These are phyloP conservation scores for Gallirallus australis DNA, from an alignment of 2,797 vertebrate species.

Conservation along the genomic window DNA sequence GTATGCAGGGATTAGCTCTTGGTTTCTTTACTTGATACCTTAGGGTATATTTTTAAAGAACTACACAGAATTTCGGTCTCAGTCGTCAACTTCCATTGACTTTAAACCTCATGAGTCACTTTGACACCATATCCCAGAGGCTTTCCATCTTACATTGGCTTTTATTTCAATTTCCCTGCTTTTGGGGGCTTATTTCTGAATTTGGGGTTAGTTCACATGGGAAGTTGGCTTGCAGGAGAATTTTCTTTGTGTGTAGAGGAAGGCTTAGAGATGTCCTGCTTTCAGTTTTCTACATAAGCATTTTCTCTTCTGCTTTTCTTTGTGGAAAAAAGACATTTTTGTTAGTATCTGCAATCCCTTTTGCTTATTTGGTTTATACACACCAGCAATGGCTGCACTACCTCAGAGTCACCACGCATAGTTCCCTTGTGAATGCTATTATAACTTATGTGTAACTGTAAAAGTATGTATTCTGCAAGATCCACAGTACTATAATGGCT, in stretches of 20 bases:
- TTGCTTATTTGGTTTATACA: background rate
- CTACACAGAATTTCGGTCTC: constrained; percentile 24
- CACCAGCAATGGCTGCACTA: background rate
- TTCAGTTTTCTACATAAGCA: background rate
- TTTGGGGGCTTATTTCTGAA: constrained; percentile 2
- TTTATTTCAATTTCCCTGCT: constrained; percentile 40
- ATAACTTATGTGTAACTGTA: background rate
- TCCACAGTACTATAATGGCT: background rate
- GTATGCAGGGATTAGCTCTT: constrained; percentile 49
- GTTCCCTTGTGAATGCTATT: background rate
- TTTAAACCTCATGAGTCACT: constrained; percentile 69
- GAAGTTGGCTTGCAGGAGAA: background rate
- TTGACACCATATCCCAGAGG: constrained; percentile 61
- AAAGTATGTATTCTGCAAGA: background rate
- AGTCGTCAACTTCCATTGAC: constrained; percentile 66
- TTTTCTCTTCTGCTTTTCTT: background rate
- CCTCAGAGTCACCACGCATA: background rate
- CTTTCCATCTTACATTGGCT: constrained; percentile 35
- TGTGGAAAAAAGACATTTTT: background rate
- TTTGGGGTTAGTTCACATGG: background rate
- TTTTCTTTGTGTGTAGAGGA: background rate
- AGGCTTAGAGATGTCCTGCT: background rate
- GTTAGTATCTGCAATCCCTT: background rate
- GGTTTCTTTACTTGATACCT: constrained; percentile 50
- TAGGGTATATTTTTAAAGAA: constrained; percentile 60